Base-by-base conservation (phyloP, 2,113 vertebrate species). In the Galemys pyrenaicus region DNA sequence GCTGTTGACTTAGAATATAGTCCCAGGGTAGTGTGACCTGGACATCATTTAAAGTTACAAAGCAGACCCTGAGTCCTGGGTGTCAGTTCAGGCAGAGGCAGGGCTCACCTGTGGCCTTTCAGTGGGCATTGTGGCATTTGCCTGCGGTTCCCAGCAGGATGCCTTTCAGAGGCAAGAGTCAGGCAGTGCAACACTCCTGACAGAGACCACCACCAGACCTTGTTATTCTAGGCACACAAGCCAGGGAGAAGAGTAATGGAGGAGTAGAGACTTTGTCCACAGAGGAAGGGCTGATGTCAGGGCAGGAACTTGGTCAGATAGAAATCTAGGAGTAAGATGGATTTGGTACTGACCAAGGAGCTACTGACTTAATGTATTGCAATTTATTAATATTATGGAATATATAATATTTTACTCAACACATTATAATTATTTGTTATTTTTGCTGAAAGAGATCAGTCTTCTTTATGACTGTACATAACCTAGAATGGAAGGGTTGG, bases 401-500 rank as follows among this genome's bases (percentile, higher is more conserved):
- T 77, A 26, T 83, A 30, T 77, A 73, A 17, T 51, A 51, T n/a
- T 65, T 64, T 58, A 35, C 49, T 74, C n/a, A 39, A 44, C 73
- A 62, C 4, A 22, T 10, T 13, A 28, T 56, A 15, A 17, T 67
- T 9, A 26, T 37, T 17, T 78, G 37, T 60, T 70, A 9, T 5
- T 87, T 81, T 83, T 37, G 4, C 68, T 35, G 10, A 70, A n/a
- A 81, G 37, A 80, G 80, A 28, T 74, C 30, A 9, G 22, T 65
- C 32, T 88, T 79, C 60, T 88, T 32, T 51, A 0, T 26, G 10
- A n/a, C 28, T 9, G 60, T 17, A 73, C 10, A 28, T 6, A n/a
- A 0, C 24, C 8, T 8, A 3, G 5, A 58, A 20, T 17, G 9
- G 2, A 81, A 6, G 4, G 12, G 20, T n/a, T 28, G 67, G 58